Base-by-base conservation (phyloP, 1,140 invertebrate genomes). In the Drosophila auraria region DNA sequence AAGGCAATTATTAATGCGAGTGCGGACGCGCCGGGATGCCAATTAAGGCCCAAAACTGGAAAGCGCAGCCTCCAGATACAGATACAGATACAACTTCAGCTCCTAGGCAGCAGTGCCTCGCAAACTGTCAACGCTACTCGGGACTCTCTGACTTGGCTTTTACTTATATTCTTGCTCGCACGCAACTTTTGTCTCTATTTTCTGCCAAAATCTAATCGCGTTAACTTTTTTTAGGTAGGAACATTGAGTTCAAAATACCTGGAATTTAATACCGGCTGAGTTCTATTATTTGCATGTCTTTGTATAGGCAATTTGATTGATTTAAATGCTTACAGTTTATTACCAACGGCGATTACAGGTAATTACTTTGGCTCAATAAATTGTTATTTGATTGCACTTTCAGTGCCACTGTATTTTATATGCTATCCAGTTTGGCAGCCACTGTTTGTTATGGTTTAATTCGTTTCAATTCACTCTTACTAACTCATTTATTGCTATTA, bases 21-120 rank as follows among this genome's bases (percentile, higher is more conserved):
- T 83, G 71, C 78, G 82, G 50, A 71, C 80, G 56, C 69, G 56
- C 69, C 73, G 68, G 68, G 14, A 17, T 49, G 78, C 86, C 81
- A 89, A 89, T 87, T 87, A 89, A 84, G 81, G 81, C 61, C 53
- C 62, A 81, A 83, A 87, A 84, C 81, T 81, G 78, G 84, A 81
- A 87, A 80, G 36, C 44, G 17, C 44, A 53, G 30, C 42, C 23
- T 50, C 14, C 17, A 36, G 53, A 45, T 33, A 65, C 12, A 45
- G 53, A 57, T 36, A 49, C 38, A 69, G 14, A 62, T 45, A 33
- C 57, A 44, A 44, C 23, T 47, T 27, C 40, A 47, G 30, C 63
- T 58, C 38, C 27, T 44, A 9, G 51, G 27, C 25, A 12, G 40
- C 78, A 65, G 62, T 70, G 71, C 42, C 64, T 80, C 44, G 33